phyloP scores from a whole-genome alignment of 2,888 invertebrate species.

The Sepioteuthis lessoniana region DNA sequence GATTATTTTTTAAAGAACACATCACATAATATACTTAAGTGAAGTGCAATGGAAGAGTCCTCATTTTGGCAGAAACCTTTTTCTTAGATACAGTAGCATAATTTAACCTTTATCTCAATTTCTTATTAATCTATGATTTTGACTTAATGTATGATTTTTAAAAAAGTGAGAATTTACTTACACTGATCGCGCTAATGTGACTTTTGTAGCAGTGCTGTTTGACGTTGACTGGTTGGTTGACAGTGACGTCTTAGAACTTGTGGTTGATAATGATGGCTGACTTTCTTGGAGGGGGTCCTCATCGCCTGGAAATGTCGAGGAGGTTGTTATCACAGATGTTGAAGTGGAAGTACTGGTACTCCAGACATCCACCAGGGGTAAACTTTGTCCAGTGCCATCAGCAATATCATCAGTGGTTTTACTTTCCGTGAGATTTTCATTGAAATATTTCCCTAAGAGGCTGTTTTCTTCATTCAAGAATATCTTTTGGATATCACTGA shows the following conservation, averaged over 20 bases:
- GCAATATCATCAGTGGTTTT: slow-evolving; percentile 67
- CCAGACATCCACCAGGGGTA: slow-evolving; percentile 35
- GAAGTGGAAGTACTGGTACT: slow-evolving; percentile 25
- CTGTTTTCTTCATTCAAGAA: slow-evolving; percentile 66
- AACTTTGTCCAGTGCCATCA: not conserved
- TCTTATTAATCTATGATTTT: too few species aligned
- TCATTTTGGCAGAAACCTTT: too few species aligned
- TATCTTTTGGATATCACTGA: slow-evolving; percentile 57
- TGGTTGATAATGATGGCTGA: slow-evolving; percentile 1
- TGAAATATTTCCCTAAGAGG: slow-evolving; percentile 72
- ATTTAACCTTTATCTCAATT: too few species aligned
- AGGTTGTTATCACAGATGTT: slow-evolving; percentile 42
- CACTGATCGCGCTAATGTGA: slow-evolving; percentile 39
- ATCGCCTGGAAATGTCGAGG: not conserved
- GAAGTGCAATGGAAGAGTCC: too few species aligned
- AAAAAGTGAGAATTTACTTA: not conserved
- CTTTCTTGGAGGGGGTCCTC: slow-evolving; percentile 4
- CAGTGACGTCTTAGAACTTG: slow-evolving; percentile 41
- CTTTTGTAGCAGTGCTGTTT: slow-evolving; percentile 4
- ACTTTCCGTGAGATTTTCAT: slow-evolving; percentile 61
- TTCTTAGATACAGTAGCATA: too few species aligned
- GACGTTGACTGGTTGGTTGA: not conserved
- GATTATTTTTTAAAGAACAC: too few species aligned
- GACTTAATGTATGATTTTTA: too few species aligned
- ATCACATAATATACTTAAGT: too few species aligned